Percentiles rank a stretch among this genome's conserved stretches.
phyloP scores from a whole-genome alignment of 2,888 invertebrate species.

The Macrostomum cliftonense region DNA sequence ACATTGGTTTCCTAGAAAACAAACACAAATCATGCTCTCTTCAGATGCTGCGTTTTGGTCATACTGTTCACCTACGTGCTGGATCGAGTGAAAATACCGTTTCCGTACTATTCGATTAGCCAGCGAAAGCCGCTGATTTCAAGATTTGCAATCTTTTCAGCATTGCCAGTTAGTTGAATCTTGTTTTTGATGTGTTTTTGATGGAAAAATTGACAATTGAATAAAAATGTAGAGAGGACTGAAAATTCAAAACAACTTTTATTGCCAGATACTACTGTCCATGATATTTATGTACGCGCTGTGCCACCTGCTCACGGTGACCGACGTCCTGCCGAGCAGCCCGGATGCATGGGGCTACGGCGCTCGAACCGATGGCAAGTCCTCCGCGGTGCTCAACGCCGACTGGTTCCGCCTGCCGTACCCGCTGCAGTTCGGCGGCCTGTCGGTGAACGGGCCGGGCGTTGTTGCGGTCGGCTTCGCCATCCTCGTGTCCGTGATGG shows the following conservation, averaged over 20 bases:
- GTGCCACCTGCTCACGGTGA: conserved; percentile 28
- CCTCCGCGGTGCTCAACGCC: conserved; percentile 19
- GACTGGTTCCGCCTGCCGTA: conserved; percentile 42
- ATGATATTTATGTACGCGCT: conserved; percentile 25
- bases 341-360: conserved; percentile 27
- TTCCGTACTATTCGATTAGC: not conserved
- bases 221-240: no score
- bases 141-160: no score
- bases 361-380: conserved; percentile 29
- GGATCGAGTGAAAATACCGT: not conserved
- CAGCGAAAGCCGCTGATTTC: no score
- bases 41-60: not conserved
- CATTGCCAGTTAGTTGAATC: no score
- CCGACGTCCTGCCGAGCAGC: conserved; percentile 35
- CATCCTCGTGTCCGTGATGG: conserved; percentile 27
- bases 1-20: no score
- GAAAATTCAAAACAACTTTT: no score
- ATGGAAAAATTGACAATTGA: no score
- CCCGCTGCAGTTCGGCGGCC: conserved; percentile 42
- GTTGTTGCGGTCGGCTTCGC: conserved; percentile 27
- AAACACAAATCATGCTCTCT: no score
- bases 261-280: conserved; percentile 24
- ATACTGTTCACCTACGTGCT: not conserved
- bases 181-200: no score
- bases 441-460: conserved; percentile 23